Evolutionary conservation across 1,140 invertebrate genomes (phyloP), one percentile per base, ranked within the genome.

Genomic region (Melipona quadrifasciata): DNA sequence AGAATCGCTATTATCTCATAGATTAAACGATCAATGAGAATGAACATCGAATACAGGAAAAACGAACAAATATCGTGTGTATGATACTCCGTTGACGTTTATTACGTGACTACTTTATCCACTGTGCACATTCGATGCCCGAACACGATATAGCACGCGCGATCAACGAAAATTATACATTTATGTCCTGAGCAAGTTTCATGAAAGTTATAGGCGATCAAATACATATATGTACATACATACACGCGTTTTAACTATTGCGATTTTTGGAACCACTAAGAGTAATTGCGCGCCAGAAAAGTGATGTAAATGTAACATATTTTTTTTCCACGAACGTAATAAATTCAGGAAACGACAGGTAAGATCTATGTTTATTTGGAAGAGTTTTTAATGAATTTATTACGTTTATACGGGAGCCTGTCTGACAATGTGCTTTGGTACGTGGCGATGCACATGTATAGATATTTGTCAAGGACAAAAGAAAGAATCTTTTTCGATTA

Each of bases 251-350:
- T 53, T 4, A 65, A 51, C 72, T 47, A 24, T 68, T 24, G 24
- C 34, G 24, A 83, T 61, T 83, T 39, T 21, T 21, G n/a, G 65
- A 61, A 61, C 53, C 47, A 58, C 65, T 78, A 78, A 78, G 71
- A 71, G 61, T 83, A 83, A 70, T 19, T 53, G 39, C 39, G 39
- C 58, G 5, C 11, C n/a, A 1, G 58, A 24, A 61, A 14, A 61
- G n/a, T 61, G 58, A 61, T n/a, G n/a, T 5, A n/a, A 61, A 61
- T 61, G 58, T n/a, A 58, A 4, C 57, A 58, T 58, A 58, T 58
- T 3, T 58, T 58, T 58, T 58, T 24, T 58, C 21, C 21, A 11
- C 1, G 57, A 24, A 12, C 57, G 12, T 58, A 8, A 8, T 58
- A 58, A 24, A 58, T 58, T 24, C 57, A 58, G 24, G 57, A 24